These are phyloP conservation scores for Scaptomyza graminum DNA, from an alignment of 1,140 invertebrate species.

Conservation along the genomic window DNA sequence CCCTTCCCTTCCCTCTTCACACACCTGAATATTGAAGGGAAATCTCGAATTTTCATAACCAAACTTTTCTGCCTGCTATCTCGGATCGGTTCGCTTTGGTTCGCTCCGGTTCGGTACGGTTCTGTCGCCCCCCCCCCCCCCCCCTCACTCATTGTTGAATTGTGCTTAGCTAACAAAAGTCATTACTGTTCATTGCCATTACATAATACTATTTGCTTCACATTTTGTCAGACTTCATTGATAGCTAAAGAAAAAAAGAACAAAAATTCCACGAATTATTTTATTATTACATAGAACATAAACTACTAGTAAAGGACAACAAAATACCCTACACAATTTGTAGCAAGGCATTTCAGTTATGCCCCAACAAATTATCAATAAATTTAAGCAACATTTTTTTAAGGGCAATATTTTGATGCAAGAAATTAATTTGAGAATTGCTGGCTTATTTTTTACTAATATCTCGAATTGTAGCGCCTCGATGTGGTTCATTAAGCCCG, in stretches of 20 bases:
- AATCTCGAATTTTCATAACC: neutral
- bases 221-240: conserved; percentile 4
- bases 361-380: too few relatives aligned
- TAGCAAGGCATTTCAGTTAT: neutral
- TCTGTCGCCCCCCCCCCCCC: too few relatives aligned
- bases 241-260: conserved; percentile 18
- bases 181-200: conserved; percentile 55
- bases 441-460: too few relatives aligned
- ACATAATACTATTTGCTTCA: too few relatives aligned
- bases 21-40: too few relatives aligned
- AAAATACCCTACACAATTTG: neutral
- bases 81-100: too few relatives aligned
- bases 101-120: conserved; percentile 56
- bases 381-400: too few relatives aligned
- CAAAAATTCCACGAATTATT: conserved; percentile 42
- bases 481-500: conserved; percentile 1
- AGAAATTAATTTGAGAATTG: too few relatives aligned
- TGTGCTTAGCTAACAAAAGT: conserved; percentile 74
- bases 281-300: too few relatives aligned
- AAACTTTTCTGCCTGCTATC: neutral
- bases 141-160: conserved; percentile 32
- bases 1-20: neutral
- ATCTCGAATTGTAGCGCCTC: conserved; percentile 7
- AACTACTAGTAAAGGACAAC: neutral
- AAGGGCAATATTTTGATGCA: too few relatives aligned